Base-by-base conservation (phyloP, 2,888 invertebrate genomes). In the Pterobdella sp. region DNA sequence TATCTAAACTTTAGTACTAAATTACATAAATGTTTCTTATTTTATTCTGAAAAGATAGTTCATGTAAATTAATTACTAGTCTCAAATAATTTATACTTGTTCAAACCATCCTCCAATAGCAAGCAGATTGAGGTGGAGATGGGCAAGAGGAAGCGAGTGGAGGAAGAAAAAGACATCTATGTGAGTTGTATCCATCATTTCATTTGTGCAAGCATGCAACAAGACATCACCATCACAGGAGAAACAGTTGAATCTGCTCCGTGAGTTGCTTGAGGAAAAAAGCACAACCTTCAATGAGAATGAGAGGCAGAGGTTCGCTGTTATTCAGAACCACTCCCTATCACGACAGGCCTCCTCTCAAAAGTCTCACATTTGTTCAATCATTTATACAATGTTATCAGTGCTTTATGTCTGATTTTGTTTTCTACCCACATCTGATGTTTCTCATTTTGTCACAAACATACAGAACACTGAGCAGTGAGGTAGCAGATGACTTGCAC, bases 81-180 rank as follows among this genome's bases (percentile, higher is more conserved):
- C 10, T 35, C 4, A 32, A 34, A 34, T 7, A 34, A 4, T 32
- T 1, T 34, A 31, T 66, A 10, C 34, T 3, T 34, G 35, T 31
- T 1, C 29, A 18, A 52, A 37, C 31, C n/a, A 29, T 37, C 26
- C 29, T 36, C 42, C 42, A 7, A n/a, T 60, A 74, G 75, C 73
- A 89, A 89, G 78, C 86, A 93, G 60, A 85, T 93, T 0, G 93
- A 93, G 79, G 88, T 89, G 75, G 93, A 93, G 80, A 90, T 89
- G 78, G 88, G 88, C 76, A 88, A 88, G 72, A 86, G 90, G 31
- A 87, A 88, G 73, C 86, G 87, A 78, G 88, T 88, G 0, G 88
- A 91, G 82, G 87, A 89, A 76, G 91, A 92, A 74, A 88, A 89
- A 75, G 89, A 88, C 82, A 86, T 87, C 83, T 83, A 84, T 72